A percentile compares a stretch with the other conserved stretches of the same genome.
Conservation (phyloP, 2,888 invertebrate genomes). For the Rapana venosa region DNA sequence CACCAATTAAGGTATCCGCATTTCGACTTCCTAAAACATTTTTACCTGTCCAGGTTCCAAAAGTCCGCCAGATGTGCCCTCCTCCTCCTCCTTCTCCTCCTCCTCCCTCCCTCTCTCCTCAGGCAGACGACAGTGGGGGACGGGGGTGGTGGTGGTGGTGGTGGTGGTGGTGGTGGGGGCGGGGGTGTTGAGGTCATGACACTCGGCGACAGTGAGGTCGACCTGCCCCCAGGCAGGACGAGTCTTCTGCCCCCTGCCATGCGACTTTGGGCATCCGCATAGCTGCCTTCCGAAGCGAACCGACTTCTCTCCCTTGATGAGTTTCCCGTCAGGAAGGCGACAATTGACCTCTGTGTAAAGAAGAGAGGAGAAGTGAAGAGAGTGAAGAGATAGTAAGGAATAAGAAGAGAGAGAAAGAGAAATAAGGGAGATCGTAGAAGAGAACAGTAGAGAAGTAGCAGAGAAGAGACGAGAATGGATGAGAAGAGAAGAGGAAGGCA, state of each 20-base stretch:
- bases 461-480: no score
- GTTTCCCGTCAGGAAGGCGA: not conserved
- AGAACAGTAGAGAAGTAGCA: no score
- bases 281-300: not conserved
- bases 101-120: not conserved
- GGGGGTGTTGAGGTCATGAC: not conserved
- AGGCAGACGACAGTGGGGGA: not conserved
- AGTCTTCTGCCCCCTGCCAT: not conserved
- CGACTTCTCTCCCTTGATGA: not conserved
- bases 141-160: constrained; percentile 8
- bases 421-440: no score
- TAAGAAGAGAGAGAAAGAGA: not conserved
- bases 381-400: no score
- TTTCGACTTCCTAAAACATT: not conserved
- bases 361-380: no score
- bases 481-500: no score
- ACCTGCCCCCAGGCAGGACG: not conserved
- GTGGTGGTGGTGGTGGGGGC: constrained; percentile 9
- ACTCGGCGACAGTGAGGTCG: not conserved
- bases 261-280: not conserved
- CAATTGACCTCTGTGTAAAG: not conserved
- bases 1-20: not conserved
- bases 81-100: not conserved
- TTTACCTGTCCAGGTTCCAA: not conserved
- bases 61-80: not conserved